Percentiles rank a stretch among this genome's conserved stretches.
These are phyloP conservation scores for Phataginus tetradactyla DNA, from an alignment of 2,797 vertebrate species.

Conservation along the genomic window DNA sequence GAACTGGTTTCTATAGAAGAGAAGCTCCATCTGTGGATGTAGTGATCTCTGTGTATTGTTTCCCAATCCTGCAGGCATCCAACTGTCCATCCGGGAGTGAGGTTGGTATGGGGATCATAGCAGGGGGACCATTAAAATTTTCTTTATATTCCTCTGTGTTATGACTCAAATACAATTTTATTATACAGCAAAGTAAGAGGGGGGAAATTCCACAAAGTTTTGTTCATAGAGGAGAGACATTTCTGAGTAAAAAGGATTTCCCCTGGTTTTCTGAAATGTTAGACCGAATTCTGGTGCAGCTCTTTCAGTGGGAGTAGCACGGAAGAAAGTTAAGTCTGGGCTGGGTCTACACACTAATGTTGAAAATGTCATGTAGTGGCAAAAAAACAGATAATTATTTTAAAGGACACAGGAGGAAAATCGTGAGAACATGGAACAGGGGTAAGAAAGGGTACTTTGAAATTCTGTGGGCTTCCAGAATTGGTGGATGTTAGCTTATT, in stretches of 20 bases:
- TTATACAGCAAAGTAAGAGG: neutral
- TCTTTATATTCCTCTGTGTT: neutral
- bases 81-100: no score
- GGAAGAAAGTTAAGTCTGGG: neutral
- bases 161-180: neutral
- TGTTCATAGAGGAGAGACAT: accelerated
- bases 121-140: accelerated
- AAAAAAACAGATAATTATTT: neutral
- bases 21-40: accelerated
- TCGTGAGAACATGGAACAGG: accelerated
- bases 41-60: accelerated
- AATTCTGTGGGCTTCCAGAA: neutral
- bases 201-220: accelerated
- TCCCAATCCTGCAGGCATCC: no score
- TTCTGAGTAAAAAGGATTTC: neutral
- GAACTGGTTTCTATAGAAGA: accelerated
- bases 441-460: accelerated
- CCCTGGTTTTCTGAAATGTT: accelerated
- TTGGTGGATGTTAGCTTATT: accelerated
- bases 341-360: no score
- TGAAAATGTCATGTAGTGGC: neutral
- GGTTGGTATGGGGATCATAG: accelerated
- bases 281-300: neutral
- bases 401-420: neutral
- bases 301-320: accelerated